Evolutionary conservation across 2,888 invertebrate species (phyloP).

Genomic region (Entomobrya multifasciata): DNA sequence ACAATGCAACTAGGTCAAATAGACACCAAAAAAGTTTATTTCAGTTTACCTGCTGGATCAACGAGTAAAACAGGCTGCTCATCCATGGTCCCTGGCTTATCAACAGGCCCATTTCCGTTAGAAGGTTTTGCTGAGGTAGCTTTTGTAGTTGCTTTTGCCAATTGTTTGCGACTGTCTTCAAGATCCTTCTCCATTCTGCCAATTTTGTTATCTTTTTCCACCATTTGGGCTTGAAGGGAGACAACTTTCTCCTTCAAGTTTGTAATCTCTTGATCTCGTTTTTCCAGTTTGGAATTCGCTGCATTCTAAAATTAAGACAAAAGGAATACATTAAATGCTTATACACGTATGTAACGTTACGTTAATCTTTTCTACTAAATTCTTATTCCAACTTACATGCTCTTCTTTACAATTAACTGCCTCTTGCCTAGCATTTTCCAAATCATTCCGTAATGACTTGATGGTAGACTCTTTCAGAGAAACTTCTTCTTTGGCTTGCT

Average conservation of each 20-base stretch:
- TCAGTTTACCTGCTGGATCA: slow-evolving; percentile 78
- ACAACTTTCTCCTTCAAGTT: slow-evolving; percentile 77
- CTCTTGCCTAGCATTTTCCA: slow-evolving; percentile 76
- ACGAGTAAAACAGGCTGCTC: slow-evolving; percentile 74
- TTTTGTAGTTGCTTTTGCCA: slow-evolving; percentile 66
- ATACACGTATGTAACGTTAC: too few species aligned
- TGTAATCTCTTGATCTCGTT: slow-evolving; percentile 73
- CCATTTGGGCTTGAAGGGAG: slow-evolving; percentile 77
- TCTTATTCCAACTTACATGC: too few species aligned
- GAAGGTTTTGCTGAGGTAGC: slow-evolving; percentile 64
- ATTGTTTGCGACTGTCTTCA: slow-evolving; percentile 50
- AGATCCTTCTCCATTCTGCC: slow-evolving; percentile 75
- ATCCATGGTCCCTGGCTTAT: slow-evolving; percentile 62
- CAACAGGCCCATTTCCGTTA: slow-evolving; percentile 46
- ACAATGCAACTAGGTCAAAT: not conserved
- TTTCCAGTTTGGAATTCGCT: slow-evolving; percentile 66
- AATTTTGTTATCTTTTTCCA: slow-evolving; percentile 74
- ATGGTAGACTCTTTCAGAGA: slow-evolving; percentile 70
- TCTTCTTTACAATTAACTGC: slow-evolving; percentile 77
- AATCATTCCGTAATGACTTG: slow-evolving; percentile 75
- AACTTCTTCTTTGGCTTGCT: slow-evolving; percentile 70
- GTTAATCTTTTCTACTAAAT: too few species aligned
- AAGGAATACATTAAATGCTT: not conserved
- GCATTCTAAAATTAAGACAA: slow-evolving; percentile 61
- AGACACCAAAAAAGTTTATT: not conserved